Evolutionary conservation across 2,888 invertebrate species (phyloP).

Genomic region (Cephus spinipes): DNA sequence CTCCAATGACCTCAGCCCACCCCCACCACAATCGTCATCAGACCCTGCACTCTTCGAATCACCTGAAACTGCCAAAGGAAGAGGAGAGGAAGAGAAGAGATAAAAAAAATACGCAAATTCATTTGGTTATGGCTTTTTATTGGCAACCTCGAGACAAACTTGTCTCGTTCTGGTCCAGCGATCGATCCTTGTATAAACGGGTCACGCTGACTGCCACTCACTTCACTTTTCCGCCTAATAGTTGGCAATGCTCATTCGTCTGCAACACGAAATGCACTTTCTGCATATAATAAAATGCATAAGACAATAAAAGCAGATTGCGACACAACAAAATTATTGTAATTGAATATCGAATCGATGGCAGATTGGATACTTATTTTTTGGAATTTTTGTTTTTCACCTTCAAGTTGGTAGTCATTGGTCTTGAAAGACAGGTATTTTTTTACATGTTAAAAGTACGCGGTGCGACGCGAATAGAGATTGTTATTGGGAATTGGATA

Average conservation of each 20-base stretch:
- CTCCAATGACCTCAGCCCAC: neutral
- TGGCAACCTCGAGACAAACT: constrained; percentile 34
- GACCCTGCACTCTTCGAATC: neutral
- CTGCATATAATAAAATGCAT: neutral
- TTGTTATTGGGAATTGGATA: neutral
- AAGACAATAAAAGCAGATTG: neutral
- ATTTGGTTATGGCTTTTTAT: constrained; percentile 13
- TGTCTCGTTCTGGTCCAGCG: constrained; percentile 41
- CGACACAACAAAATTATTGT: neutral
- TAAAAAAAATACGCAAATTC: neutral
- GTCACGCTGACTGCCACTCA: constrained; percentile 29
- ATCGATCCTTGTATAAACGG: constrained; percentile 43
- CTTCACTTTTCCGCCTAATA: constrained; percentile 68
- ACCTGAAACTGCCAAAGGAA: neutral
- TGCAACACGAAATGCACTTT: constrained; percentile 39
- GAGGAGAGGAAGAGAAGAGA: neutral
- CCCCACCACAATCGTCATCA: neutral
- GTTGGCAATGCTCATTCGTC: constrained; percentile 63
- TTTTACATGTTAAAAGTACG: neutral
- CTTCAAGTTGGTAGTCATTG: neutral
- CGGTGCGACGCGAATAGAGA: too few species aligned
- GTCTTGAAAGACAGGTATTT: neutral
- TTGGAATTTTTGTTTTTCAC: too few species aligned
- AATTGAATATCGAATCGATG: neutral
- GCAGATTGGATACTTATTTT: neutral